A percentile compares a stretch with the other conserved stretches of the same genome.
Conservation (phyloP, 1,140 invertebrate genomes). For the Reticulitermes speratus region DNA sequence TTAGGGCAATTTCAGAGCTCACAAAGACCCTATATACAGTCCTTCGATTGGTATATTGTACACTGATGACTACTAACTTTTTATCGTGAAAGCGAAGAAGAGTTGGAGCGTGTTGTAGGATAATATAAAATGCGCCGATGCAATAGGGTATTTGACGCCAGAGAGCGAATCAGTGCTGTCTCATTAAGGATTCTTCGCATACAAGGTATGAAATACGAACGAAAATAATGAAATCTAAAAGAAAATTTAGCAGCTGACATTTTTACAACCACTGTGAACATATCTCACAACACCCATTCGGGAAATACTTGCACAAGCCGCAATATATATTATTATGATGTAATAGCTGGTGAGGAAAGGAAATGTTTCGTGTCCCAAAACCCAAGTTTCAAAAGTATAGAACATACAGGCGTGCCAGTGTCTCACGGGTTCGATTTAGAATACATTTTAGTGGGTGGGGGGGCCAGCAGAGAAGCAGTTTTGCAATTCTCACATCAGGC, state of each 20-base stretch:
- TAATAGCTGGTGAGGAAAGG: not conserved
- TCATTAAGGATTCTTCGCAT: no score
- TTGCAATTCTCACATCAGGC: not conserved
- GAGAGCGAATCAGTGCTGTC: no score
- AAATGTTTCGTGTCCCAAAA: not conserved
- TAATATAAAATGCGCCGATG: no score
- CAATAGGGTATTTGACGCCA: no score
- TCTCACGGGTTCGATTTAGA: conserved; percentile 4
- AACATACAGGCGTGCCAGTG: not conserved
- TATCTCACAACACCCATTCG: not conserved
- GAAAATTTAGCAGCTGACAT: not conserved
- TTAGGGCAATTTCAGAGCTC: no score
- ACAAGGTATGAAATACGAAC: no score
- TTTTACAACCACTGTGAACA: not conserved
- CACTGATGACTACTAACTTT: no score
- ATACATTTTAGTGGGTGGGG: not conserved
- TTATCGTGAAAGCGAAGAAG: no score
- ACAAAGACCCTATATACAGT: no score
- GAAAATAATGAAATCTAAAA: no score
- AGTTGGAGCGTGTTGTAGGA: no score
- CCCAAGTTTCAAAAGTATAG: not conserved
- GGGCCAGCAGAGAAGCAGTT: not conserved
- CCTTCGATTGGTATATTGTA: no score
- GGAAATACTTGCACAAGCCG: not conserved
- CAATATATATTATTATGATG: not conserved